phyloP scores from a whole-genome alignment of 2,888 invertebrate species.

The Cylloceria caligata region DNA sequence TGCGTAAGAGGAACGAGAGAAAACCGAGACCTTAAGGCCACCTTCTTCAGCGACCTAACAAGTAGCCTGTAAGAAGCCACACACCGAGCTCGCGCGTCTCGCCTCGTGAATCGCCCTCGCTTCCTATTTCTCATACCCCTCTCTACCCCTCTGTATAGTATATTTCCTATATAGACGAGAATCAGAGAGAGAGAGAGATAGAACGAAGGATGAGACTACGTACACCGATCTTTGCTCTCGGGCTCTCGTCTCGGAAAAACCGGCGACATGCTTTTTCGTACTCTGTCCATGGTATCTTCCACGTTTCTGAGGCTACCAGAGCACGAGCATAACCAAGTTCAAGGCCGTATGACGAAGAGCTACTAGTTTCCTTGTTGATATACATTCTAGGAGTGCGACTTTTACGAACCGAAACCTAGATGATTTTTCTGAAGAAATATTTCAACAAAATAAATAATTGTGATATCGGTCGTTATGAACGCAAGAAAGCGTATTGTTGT shows the following conservation, averaged over 20 bases:
- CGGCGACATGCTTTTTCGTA: slow-evolving; percentile 83
- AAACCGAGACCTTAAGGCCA: slow-evolving; percentile 75
- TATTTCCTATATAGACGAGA: slow-evolving; percentile 32
- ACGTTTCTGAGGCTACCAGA: slow-evolving; percentile 57
- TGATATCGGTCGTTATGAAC: too few relatives aligned
- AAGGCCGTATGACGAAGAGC: slow-evolving; percentile 77
- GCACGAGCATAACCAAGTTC: slow-evolving; percentile 78
- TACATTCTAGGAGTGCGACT: neutral
- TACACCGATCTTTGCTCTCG: slow-evolving; percentile 71
- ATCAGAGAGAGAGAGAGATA: neutral
- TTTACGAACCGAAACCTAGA: neutral
- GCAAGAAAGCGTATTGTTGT: too few relatives aligned
- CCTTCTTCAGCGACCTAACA: slow-evolving; percentile 82
- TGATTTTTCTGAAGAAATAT: too few relatives aligned
- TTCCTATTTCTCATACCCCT: slow-evolving; percentile 59
- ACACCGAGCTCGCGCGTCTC: slow-evolving; percentile 72
- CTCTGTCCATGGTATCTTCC: slow-evolving; percentile 62
- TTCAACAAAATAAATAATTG: too few relatives aligned
- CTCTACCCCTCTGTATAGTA: slow-evolving; percentile 51
- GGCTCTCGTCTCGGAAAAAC: slow-evolving; percentile 79
- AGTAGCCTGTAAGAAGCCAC: slow-evolving; percentile 83
- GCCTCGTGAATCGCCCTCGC: slow-evolving; percentile 73
- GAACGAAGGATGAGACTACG: slow-evolving; percentile 49
- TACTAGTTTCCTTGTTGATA: slow-evolving; percentile 59
- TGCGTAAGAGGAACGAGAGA: slow-evolving; percentile 70